Conservation (phyloP, 2,797 vertebrate species). For the Sebastes kiyomatsui region DNA sequence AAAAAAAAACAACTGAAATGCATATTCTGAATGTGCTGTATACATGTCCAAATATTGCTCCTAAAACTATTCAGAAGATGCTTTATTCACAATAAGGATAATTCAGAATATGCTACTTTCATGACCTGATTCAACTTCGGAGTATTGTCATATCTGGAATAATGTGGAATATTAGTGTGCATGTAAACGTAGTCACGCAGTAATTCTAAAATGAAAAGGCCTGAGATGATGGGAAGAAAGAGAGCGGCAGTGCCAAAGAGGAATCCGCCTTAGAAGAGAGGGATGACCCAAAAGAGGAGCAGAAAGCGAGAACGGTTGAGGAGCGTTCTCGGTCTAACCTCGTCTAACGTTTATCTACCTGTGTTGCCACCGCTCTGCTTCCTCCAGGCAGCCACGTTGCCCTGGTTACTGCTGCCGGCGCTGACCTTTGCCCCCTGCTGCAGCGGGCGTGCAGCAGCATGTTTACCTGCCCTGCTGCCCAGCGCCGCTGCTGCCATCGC, state of each 20-base stretch:
- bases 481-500: conserved; percentile 85
- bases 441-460: conserved; percentile 87
- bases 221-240: not conserved
- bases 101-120: no score
- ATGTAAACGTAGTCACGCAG: not conserved
- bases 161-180: no score
- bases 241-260: not conserved
- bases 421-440: conserved; percentile 87
- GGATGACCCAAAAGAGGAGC: conserved; percentile 2
- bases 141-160: no score
- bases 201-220: not conserved
- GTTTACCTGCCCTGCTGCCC: conserved; percentile 89
- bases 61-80: no score
- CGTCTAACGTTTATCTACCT: conserved; percentile 81
- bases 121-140: no score
- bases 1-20: no score
- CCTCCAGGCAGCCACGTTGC: conserved; percentile 89
- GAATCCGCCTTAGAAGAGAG: not conserved
- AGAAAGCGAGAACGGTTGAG: not conserved
- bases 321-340: not conserved
- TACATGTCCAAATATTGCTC: no score
- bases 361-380: conserved; percentile 88
- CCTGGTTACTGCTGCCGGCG: conserved; percentile 79
- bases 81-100: no score
- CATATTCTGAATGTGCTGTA: no score